Base-by-base conservation (phyloP, 2,888 invertebrate species). In the Hoplodrina blanda region DNA sequence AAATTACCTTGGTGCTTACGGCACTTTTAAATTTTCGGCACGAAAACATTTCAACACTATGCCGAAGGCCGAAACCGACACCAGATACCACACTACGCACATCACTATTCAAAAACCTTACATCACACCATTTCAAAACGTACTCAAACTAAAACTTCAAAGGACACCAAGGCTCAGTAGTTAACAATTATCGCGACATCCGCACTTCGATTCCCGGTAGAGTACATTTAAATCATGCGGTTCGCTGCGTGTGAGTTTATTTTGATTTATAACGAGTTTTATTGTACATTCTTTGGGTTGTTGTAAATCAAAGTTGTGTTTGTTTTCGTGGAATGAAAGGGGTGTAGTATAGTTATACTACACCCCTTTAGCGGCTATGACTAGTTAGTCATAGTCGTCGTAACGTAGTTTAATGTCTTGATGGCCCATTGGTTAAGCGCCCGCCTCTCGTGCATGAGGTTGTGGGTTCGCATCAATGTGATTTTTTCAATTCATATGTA, bases 131-230 rank as follows among this genome's bases (percentile, higher is more conserved):
- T 64, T 72, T 61, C 50, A 30, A 46, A 61, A 63, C 49, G 54
- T 2, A 30, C 30, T 30, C 33, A 66, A n/a, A 30, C 30, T 30
- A 25, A 66, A n/a, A 62, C 72, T 46, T 84, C 84, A 84, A 84
- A 84, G 80, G 41, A 37, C 54, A 70, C 52, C 56, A 68, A 44
- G 56, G 80, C 71, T 69, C 57, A 76, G 62, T 62, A 70, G 76
- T 80, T 64, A 78, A 82, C 80, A 85, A 86, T 84, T 85, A 86
- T 76, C 83, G 78, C 56, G 62, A 80, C 77, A 76, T 75, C 77
- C 80, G 74, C 80, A 62, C 73, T 85, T 86, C 80, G 81, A 81
- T 86, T 86, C 86, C 64, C 78, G 73, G 87, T 85, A 86, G 41
- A 65, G 76, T 54, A 86, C 75, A 61, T 65, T 80, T 86, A 86